Base-by-base conservation (phyloP, 2,113 vertebrate genomes). In the Abramis brama region DNA sequence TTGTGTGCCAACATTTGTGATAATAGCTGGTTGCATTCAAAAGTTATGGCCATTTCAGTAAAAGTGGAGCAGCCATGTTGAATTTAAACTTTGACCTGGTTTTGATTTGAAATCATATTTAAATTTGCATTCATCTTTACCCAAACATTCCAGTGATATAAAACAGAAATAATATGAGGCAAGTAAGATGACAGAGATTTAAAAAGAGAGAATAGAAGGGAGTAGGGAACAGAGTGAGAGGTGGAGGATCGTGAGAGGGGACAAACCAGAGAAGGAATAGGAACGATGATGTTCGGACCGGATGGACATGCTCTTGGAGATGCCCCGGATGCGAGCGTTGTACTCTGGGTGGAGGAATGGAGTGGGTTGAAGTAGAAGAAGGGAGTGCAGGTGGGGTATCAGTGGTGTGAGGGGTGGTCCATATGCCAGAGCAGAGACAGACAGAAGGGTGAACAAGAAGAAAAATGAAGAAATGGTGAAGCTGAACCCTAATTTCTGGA, bases 211-310 rank as follows among this genome's bases (percentile, higher is more conserved):
- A 47, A 68, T 25, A 80, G 77, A 45, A 27, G 15, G 62, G 39
- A 45, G 77, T 60, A 30, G 36, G 25, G 27, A 57, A 85, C 27
- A 50, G 80, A 52, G 23, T 23, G 47, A 66, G 43, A 86, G 50
- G 47, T 30, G 47, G 68, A 82, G 78, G 50, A 30, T 30, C 39
- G 55, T 59, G 78, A 87, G 66, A 91, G 85, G 90, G 89, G 94
- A 97, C 97, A 77, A 97, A 99, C 97, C 97, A 36, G 97, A 97
- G 91, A 96, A 94, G 36, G 97, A 97, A 94, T 96, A 96, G 91
- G 97, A 97, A 80, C 95, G 96, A 90, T 96, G 97, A 91, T 95
- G 96, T 93, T 96, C 96, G 90, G 93, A 91, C 85, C 90, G 94
- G 85, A 91, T 90, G 90, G 92, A 92, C 88, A 93, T 93, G 89